Evolutionary conservation across 2,113 vertebrate species (phyloP), one percentile per base, ranked within the genome.

Genomic region (Phaethornis superciliosus): DNA sequence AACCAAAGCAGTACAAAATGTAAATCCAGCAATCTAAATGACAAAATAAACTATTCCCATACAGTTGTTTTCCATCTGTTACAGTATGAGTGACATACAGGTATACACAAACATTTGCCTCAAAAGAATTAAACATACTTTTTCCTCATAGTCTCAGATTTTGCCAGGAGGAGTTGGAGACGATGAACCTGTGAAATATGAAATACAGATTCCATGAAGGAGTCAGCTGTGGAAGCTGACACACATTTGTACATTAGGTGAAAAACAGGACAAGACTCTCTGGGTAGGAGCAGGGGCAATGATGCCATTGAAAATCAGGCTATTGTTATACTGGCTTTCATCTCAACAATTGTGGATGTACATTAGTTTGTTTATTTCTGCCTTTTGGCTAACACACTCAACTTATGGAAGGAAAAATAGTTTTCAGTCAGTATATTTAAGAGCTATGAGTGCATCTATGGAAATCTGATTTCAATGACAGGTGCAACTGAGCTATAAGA

Each of bases 161-260:
- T 97, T 30, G 97, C 97, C 74, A 99, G 93, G 49, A 99, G 97
- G 44, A 97, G 94, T 52, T 98, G 98, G 55, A 99, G 97, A 89
- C 98, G 98, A 90, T 98, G 98, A 91, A 99, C 98, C 99, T 99
- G 96, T 30, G 69, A 93, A 95, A 64, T 46, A 55, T 11, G 51
- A 94, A 95, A 88, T 10, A 49, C 3, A 79, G 72, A 63, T 55
- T 30, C 10, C n/a, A 33, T 81, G 40, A 85, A n/a, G 42, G 32
- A 69, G 18, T 8, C 13, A 58, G 33, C 69, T 58, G 56, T 28
- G 23, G 71, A 83, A 93, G 44, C 56, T 58, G 23, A 33, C 47
- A 44, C 27, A 68, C 30, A 20, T 6, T 46, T 22, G 26, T 14
- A 55, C 30, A 16, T 15, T 0, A 30, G 35, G 7, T 20, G n/a